phyloP scores from a whole-genome alignment of 1,140 invertebrate species.

The Lepidotrigona ventralis region DNA sequence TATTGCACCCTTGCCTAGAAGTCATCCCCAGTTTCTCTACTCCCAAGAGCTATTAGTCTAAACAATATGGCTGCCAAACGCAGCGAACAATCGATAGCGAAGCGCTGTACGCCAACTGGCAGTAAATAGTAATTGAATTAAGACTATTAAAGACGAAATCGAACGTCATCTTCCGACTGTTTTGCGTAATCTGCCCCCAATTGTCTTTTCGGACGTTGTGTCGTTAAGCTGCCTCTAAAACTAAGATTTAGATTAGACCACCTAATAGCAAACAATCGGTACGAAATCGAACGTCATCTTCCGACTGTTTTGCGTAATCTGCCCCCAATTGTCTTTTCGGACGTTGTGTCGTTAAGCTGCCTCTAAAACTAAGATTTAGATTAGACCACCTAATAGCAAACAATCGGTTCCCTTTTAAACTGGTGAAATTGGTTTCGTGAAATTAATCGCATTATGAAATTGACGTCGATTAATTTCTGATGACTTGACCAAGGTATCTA shows the following conservation, averaged over 20 bases:
- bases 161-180: slow-evolving; percentile 18
- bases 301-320: background rate
- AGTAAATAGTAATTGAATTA: slow-evolving; percentile 69
- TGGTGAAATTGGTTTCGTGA: background rate
- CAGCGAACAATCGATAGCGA: slow-evolving; percentile 75
- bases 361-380: background rate
- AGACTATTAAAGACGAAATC: slow-evolving; percentile 62
- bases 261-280: background rate
- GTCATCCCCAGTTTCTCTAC: slow-evolving; percentile 66
- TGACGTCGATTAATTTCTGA: background rate
- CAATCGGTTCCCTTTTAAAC: background rate
- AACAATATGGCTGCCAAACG: slow-evolving; percentile 79
- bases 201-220: too few species aligned
- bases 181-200: background rate
- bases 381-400: background rate
- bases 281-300: slow-evolving; percentile 33
- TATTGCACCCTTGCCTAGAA: slow-evolving; percentile 57
- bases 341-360: background rate
- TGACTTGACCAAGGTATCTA: background rate
- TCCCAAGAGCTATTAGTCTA: slow-evolving; percentile 78
- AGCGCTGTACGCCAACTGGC: slow-evolving; percentile 61
- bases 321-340: too few species aligned
- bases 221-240: background rate
- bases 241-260: background rate
- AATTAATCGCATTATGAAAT: background rate